These are phyloP conservation scores for Grapholita molesta DNA, from an alignment of 1,140 invertebrate genomes.

Conservation along the genomic window DNA sequence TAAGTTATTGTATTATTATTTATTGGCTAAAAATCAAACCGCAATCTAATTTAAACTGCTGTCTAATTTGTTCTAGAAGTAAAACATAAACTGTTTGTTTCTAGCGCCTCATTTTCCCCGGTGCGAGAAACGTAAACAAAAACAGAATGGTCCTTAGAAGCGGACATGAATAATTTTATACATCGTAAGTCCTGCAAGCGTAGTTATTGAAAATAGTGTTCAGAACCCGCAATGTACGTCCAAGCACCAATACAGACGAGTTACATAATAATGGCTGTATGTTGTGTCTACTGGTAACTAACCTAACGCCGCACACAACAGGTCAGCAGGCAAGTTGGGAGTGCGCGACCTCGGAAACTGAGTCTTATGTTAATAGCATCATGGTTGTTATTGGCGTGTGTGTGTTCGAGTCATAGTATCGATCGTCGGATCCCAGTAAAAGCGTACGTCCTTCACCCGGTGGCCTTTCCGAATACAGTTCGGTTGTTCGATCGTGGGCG, in stretches of 20 bases:
- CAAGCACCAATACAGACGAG: not conserved
- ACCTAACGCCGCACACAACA: conserved; percentile 9
- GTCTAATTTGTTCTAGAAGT: not conserved
- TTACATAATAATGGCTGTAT: conserved; percentile 12
- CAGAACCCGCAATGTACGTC: not conserved
- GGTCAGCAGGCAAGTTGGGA: not conserved
- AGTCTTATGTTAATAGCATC: not conserved
- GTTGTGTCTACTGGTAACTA: conserved; percentile 16
- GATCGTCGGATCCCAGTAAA: conserved; percentile 15
- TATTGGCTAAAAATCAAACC: not conserved
- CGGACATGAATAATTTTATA: not conserved
- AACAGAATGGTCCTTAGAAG: not conserved
- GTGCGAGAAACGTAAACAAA: conserved; percentile 2
- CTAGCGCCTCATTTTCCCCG: not conserved
- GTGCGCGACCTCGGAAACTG: not conserved
- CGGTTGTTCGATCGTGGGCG: not conserved
- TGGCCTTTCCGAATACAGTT: conserved; percentile 45
- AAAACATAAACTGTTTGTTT: not conserved
- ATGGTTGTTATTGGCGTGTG: not conserved
- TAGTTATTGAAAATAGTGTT: not conserved
- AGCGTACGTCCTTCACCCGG: conserved; percentile 60
- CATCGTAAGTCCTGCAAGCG: not conserved
- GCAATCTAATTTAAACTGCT: not conserved
- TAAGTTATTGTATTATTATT: not conserved
- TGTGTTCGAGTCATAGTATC: conserved; percentile 4